Percentiles rank a stretch among this genome's conserved stretches.
Evolutionary conservation across 2,113 vertebrate species (phyloP).

Genomic region (Pandion haliaetus): DNA sequence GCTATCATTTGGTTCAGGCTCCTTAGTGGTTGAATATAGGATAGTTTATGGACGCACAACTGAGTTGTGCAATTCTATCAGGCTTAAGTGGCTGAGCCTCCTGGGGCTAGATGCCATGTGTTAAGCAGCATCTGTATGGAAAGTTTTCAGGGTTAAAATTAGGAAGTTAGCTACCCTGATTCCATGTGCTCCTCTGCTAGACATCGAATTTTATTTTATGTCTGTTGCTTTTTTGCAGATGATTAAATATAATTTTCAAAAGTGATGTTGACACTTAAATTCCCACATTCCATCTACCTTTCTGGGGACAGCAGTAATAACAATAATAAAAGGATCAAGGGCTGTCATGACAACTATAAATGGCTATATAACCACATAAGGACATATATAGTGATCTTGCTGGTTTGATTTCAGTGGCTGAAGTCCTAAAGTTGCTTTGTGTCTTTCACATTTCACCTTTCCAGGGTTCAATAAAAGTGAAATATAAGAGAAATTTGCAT

Average conservation of each 20-base stretch:
- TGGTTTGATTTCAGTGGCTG: not conserved
- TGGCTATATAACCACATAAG: not conserved
- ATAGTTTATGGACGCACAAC: not conserved
- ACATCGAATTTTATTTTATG: not conserved
- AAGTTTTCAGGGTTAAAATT: not conserved
- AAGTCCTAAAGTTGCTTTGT: not conserved
- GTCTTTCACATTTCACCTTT: not conserved
- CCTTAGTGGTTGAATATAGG: not conserved
- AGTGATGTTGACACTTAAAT: not conserved
- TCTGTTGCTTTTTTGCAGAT: not conserved
- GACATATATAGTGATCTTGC: not conserved
- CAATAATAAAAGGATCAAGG: not conserved
- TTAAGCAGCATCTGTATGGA: not conserved
- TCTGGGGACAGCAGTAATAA: not conserved
- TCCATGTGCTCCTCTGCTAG: not conserved
- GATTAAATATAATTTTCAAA: not conserved
- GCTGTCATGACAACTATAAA: not conserved
- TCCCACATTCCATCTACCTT: not conserved
- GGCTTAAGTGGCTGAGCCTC: not conserved
- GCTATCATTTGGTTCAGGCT: not conserved
- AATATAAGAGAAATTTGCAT: not conserved
- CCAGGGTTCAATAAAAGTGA: not conserved
- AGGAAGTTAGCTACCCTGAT: not conserved
- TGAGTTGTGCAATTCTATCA: not conserved
- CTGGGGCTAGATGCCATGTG: not conserved